phyloP scores from a whole-genome alignment of 2,113 vertebrate genomes.

The Bos javanicus region DNA sequence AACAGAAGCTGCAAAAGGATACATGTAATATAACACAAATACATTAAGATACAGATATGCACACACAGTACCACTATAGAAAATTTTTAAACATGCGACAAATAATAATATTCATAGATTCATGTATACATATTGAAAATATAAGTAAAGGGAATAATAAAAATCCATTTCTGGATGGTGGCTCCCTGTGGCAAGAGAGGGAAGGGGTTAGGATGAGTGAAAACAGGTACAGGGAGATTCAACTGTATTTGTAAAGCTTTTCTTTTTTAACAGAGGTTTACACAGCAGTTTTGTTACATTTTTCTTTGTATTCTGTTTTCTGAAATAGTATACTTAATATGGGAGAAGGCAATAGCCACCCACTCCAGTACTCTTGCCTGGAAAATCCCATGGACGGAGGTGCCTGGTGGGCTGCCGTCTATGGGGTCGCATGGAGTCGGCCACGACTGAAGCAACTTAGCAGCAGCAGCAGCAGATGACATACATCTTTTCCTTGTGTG shows the following conservation, averaged over 20 bases:
- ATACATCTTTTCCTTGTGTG: not conserved
- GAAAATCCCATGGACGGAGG: not conserved
- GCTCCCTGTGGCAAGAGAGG: not conserved
- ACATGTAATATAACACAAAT: not conserved
- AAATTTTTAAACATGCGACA: not conserved
- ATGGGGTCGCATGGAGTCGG: rapidly evolving
- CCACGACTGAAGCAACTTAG: not conserved
- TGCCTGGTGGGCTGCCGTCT: not conserved
- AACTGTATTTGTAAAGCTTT: not conserved
- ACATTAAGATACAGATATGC: not conserved
- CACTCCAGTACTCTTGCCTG: too few relatives aligned
- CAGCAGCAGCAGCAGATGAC: not conserved
- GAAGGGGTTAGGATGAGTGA: not conserved
- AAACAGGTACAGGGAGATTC: not conserved
- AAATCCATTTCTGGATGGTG: not conserved
- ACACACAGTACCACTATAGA: not conserved
- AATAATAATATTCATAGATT: not conserved
- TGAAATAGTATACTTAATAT: not conserved
- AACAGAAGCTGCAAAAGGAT: not conserved
- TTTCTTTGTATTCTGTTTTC: not conserved
- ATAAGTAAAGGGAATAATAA: not conserved
- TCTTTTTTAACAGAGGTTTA: not conserved
- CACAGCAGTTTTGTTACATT: not conserved
- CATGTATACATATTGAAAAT: not conserved
- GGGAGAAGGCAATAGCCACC: too few relatives aligned